These are phyloP conservation scores for Callimico goeldii DNA, from an alignment of 2,797 vertebrate genomes.

Conservation along the genomic window DNA sequence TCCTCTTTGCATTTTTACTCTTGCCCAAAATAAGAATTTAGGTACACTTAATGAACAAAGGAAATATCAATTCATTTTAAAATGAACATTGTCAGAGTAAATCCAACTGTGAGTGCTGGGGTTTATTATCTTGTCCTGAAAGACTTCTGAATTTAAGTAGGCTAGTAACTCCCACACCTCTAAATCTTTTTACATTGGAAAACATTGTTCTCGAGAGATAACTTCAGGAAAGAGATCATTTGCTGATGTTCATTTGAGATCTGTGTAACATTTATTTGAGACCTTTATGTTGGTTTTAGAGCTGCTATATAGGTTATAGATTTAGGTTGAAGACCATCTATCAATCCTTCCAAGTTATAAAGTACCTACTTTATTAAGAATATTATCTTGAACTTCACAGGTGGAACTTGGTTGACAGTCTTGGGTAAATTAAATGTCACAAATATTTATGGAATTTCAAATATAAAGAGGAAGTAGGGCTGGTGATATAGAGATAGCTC, in stretches of 20 bases:
- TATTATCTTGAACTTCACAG: not conserved
- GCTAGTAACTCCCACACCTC: not conserved
- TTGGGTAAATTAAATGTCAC: slow-evolving; percentile 15
- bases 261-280: not conserved
- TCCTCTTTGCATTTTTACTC: not conserved
- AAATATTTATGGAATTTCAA: not conserved
- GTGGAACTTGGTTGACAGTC: not conserved
- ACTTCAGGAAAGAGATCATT: slow-evolving; percentile 1
- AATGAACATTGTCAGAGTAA: slow-evolving; percentile 14
- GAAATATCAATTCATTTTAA: slow-evolving; percentile 36
- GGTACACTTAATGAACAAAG: slow-evolving; percentile 24
- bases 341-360: not conserved
- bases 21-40: slow-evolving; percentile 31
- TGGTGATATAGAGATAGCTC: not conserved
- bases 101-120: not conserved
- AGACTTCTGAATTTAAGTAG: slow-evolving; percentile 18
- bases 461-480: not conserved
- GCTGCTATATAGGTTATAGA: not conserved
- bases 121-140: slow-evolving; percentile 41
- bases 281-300: not conserved
- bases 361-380: not conserved
- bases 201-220: not conserved
- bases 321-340: not conserved
- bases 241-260: not conserved
- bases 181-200: slow-evolving; percentile 4